Percentiles rank a stretch among this genome's conserved stretches.
Evolutionary conservation across 2,888 invertebrate species (phyloP).

Genomic region (Boloria euphrosyne): DNA sequence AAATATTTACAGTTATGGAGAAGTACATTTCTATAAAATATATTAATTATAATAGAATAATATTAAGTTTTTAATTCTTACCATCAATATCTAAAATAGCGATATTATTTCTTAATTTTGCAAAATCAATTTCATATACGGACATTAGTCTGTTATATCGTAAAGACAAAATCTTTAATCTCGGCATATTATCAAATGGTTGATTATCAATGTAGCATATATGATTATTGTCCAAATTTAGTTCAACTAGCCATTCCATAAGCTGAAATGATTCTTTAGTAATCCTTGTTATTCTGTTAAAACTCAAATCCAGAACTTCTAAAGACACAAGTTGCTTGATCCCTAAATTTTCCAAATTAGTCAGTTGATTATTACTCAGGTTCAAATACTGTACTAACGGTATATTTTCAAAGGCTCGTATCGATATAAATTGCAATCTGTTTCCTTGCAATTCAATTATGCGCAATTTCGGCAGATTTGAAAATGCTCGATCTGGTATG

Average conservation of each 20-base stretch:
- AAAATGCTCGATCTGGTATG: slow-evolving; percentile 89
- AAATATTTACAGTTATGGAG: not conserved
- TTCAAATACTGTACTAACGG: slow-evolving; percentile 91
- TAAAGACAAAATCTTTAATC: slow-evolving; percentile 90
- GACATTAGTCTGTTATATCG: slow-evolving; percentile 89
- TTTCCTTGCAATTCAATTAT: slow-evolving; percentile 92
- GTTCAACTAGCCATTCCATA: slow-evolving; percentile 93
- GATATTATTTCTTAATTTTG: slow-evolving; percentile 89
- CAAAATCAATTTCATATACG: slow-evolving; percentile 88
- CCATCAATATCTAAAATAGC: slow-evolving; percentile 93
- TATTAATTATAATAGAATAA: too few relatives aligned
- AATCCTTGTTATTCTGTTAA: slow-evolving; percentile 87
- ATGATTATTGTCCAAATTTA: slow-evolving; percentile 92
- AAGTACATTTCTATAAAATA: too few relatives aligned
- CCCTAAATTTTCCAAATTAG: slow-evolving; percentile 88
- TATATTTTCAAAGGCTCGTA: slow-evolving; percentile 88
- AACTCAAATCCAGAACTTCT: slow-evolving; percentile 92
- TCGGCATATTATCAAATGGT: slow-evolving; percentile 92
- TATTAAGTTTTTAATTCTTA: slow-evolving; percentile 57
- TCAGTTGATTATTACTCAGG: slow-evolving; percentile 90
- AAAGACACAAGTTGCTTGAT: slow-evolving; percentile 87
- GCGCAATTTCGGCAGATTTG: slow-evolving; percentile 87
- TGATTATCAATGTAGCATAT: slow-evolving; percentile 90
- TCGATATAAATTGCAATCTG: slow-evolving; percentile 86
- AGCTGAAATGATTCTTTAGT: slow-evolving; percentile 86